Evolutionary conservation across 2,113 vertebrate species (phyloP).

Genomic region (Cettia cetti): DNA sequence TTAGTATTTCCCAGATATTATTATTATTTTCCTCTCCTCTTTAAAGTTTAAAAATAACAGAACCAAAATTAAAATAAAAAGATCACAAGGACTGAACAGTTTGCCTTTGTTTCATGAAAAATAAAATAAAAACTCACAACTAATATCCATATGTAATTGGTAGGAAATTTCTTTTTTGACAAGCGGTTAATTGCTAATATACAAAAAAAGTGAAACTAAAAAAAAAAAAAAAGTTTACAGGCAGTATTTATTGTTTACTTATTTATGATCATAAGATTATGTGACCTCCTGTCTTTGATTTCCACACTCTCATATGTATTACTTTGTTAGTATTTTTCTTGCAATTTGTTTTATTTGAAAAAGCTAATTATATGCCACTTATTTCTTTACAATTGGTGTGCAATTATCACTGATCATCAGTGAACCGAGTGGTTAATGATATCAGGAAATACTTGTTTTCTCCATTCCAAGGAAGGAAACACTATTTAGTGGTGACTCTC

Average conservation of each 20-base stretch:
- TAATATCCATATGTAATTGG: neutral
- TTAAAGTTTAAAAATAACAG: neutral
- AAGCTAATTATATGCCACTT: constrained; percentile 2
- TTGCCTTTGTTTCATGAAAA: neutral
- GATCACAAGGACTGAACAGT: neutral
- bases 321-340: constrained; percentile 30
- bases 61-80: neutral
- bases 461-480: neutral
- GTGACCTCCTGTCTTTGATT: constrained; percentile 36
- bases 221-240: neutral
- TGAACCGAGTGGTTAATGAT: neutral
- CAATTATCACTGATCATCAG: constrained; percentile 18
- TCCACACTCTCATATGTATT: neutral
- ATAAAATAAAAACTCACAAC: neutral
- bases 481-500: neutral
- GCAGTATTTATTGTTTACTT: neutral
- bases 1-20: neutral
- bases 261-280: neutral
- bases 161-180: neutral
- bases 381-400: constrained; percentile 24
- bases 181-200: neutral
- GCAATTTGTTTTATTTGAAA: constrained; percentile 51
- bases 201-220: neutral
- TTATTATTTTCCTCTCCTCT: neutral
- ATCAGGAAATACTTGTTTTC: neutral